Evolutionary conservation across 2,888 invertebrate species (phyloP).

Genomic region (Dasypolia templi): DNA sequence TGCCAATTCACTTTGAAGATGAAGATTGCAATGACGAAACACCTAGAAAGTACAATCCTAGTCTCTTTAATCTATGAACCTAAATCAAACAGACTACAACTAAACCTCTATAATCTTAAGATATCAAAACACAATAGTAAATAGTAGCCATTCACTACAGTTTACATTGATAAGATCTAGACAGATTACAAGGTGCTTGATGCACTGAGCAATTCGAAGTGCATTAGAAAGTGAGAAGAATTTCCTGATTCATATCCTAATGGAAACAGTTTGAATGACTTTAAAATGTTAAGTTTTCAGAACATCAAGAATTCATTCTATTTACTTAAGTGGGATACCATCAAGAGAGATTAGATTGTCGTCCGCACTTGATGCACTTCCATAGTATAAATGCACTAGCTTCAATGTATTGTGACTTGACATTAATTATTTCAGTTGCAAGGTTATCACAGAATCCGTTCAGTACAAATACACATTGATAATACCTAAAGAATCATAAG

Average conservation of each 20-base stretch:
- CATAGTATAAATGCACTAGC: neutral
- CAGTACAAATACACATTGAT: neutral
- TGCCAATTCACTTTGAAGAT: slow-evolving; percentile 20
- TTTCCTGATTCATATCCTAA: neutral
- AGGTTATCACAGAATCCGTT: slow-evolving; percentile 10
- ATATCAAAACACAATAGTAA: slow-evolving; percentile 36
- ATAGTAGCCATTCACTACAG: slow-evolving; percentile 16
- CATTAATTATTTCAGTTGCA: neutral
- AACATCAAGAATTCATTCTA: neutral
- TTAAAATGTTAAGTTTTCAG: neutral
- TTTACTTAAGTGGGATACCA: slow-evolving; percentile 3
- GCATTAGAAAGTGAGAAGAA: neutral
- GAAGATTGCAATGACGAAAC: slow-evolving; percentile 7
- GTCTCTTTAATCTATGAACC: slow-evolving; percentile 9
- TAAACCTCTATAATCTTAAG: slow-evolving; percentile 21
- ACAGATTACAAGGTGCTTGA: slow-evolving; percentile 6
- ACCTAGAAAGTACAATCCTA: neutral
- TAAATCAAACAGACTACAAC: slow-evolving; percentile 11
- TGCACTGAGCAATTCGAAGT: neutral
- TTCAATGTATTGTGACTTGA: neutral
- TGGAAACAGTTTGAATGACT: neutral
- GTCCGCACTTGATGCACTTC: neutral
- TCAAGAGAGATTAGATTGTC: slow-evolving; percentile 9
- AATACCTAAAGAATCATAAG: neutral
- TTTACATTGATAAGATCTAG: slow-evolving; percentile 39